A percentile compares a stretch with the other conserved stretches of the same genome.
Evolutionary conservation across 2,888 invertebrate genomes (phyloP).

Genomic region (Macaria notata): DNA sequence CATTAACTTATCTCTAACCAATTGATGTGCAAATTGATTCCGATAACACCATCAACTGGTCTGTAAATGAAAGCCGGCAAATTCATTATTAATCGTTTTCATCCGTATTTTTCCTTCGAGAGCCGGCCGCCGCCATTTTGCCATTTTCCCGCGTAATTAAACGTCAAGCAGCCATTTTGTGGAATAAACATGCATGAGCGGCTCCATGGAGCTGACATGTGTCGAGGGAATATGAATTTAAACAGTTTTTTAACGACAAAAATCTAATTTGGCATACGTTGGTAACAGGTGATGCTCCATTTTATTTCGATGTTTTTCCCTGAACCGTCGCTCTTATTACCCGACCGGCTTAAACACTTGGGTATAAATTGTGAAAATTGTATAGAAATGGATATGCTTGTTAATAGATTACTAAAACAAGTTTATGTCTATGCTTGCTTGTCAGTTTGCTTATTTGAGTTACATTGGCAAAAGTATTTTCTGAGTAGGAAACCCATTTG

Average conservation of each 20-base stretch:
- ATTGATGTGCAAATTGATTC: background rate
- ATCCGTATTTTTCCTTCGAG: background rate
- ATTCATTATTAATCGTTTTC: constrained; percentile 1
- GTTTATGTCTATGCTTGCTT: too few species aligned
- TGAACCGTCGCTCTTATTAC: too few species aligned
- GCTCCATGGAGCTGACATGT: constrained; percentile 32
- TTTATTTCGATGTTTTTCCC: background rate
- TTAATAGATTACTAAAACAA: too few species aligned
- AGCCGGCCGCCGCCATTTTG: constrained; percentile 3
- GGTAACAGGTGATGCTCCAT: background rate
- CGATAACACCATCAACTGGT: background rate
- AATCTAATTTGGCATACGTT: constrained; percentile 1
- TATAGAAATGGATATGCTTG: too few species aligned
- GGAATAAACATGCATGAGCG: constrained; percentile 52
- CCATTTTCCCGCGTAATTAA: constrained; percentile 60
- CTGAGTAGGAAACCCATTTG: too few species aligned
- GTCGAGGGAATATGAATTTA: constrained; percentile 9
- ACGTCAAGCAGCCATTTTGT: constrained; percentile 64
- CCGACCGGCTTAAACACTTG: too few species aligned
- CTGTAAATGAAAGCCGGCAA: background rate
- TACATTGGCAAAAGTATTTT: too few species aligned
- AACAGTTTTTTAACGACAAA: constrained; percentile 9
- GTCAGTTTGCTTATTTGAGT: too few species aligned
- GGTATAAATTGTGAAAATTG: too few species aligned
- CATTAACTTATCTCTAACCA: too few species aligned